Evolutionary conservation across 1,140 invertebrate genomes (phyloP).

Genomic region (Lucilia cuprina): DNA sequence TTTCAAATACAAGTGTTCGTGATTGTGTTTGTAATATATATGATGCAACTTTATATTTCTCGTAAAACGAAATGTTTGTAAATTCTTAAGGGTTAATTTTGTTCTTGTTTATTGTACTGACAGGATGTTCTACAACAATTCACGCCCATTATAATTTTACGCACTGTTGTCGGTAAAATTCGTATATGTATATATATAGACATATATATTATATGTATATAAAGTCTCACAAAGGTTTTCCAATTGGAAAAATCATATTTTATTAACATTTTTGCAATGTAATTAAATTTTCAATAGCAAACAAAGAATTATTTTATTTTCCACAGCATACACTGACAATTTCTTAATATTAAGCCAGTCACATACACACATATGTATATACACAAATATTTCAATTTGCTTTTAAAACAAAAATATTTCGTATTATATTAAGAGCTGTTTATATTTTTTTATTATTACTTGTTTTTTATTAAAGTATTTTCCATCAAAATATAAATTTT

Average conservation of each 20-base stretch:
- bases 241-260: neutral
- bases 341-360: too few species aligned
- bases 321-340: too few species aligned
- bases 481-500: neutral
- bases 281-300: neutral
- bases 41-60: neutral
- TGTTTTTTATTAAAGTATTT: neutral
- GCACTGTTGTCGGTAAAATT: slow-evolving; percentile 19
- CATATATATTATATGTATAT: too few species aligned
- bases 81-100: neutral
- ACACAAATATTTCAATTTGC: too few species aligned
- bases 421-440: neutral
- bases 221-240: too few species aligned
- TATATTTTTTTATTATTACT: neutral
- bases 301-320: neutral
- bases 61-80: neutral
- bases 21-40: too few species aligned
- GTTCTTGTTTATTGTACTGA: neutral
- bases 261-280: neutral
- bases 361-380: too few species aligned
- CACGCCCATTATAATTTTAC: slow-evolving; percentile 28
- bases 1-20: too few species aligned
- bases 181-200: neutral
- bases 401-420: neutral
- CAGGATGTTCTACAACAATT: slow-evolving; percentile 23